Base-by-base conservation (phyloP, 2,797 vertebrate genomes). In the Chloroceryle amazona region DNA sequence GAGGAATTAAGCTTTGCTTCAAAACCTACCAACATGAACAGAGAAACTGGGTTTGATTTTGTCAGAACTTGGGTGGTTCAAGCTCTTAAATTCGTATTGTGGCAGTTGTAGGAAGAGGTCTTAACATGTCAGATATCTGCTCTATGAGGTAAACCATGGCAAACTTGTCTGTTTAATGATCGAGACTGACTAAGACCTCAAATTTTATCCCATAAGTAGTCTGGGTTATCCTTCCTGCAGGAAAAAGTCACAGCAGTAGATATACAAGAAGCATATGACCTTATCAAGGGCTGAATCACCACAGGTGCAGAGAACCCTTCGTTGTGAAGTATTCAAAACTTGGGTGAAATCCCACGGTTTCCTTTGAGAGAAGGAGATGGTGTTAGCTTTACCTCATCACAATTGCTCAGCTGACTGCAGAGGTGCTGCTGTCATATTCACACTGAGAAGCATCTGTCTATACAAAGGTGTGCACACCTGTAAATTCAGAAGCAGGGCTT, bases 1-100 rank as follows among this genome's bases (percentile, higher is more conserved):
- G 54, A 68, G 52, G 46, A 82, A 72, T 54, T 68, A 25, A 93
- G 71, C 44, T 74, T 74, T 76, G 26, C 44, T 93, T 42, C 49
- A 62, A 87, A 89, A 20, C 8, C 35, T 28, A 51, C 37, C 31
- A 72, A 93, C 33, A 17, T 3, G 19, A 83, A 49, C 15, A 61
- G 37, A 78, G 84, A 67, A 80, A 14, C 6, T 49, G 18, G 13
- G 33, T 11, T 79, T 58, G 20, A 37, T 68, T 71, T 80, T 13
- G 37, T 41, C 47, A 22, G n/a, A 58, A 47, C 33, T 26, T 68
- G 54, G 37, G 31, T 58, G 44, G 20, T 39, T 78, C 47, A 42
- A 42, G 39, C 26, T 85, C 74, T 89, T 72, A 33, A 67, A 70
- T 63, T 71, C 1, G 0, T 51, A n/a, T 81, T 90, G 39, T 49